Conservation (phyloP, 2,113 vertebrate genomes). For the Lamprologus sp. region DNA sequence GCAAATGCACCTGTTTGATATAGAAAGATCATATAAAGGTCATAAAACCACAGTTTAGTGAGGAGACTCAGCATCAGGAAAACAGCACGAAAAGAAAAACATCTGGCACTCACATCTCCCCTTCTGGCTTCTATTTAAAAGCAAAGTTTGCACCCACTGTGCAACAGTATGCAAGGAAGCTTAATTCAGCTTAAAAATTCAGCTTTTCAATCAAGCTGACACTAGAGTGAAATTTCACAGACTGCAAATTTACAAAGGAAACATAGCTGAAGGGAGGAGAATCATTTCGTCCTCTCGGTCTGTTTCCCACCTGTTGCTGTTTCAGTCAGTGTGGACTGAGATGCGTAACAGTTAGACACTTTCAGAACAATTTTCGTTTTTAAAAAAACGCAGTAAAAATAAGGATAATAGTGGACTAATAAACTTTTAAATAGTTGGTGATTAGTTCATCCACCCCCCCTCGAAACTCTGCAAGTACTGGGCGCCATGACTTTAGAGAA, state of each 20-base stretch:
- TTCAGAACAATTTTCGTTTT: neutral
- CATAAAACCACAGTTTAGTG: neutral
- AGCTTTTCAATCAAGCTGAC: neutral
- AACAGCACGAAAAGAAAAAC: neutral
- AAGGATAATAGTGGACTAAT: neutral
- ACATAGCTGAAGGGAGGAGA: neutral
- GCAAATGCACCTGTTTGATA: conserved; percentile 36
- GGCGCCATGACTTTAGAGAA: neutral
- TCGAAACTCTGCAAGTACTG: neutral
- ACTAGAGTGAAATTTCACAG: neutral
- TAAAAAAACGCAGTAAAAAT: neutral
- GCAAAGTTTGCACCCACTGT: neutral
- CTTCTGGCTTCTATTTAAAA: neutral
- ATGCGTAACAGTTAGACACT: conserved; percentile 29
- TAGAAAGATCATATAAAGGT: conserved; percentile 30
- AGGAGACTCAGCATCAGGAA: neutral
- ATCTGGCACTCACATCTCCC: neutral
- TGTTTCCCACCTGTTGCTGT: conserved; percentile 54
- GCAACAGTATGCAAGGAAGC: neutral
- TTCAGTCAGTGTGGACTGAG: neutral
- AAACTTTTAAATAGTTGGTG: neutral
- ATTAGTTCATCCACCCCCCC: neutral
- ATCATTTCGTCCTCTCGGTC: neutral
- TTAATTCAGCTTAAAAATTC: neutral
- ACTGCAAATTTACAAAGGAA: neutral